Conservation (phyloP, 2,113 vertebrate species). For the Furnarius figulus region DNA sequence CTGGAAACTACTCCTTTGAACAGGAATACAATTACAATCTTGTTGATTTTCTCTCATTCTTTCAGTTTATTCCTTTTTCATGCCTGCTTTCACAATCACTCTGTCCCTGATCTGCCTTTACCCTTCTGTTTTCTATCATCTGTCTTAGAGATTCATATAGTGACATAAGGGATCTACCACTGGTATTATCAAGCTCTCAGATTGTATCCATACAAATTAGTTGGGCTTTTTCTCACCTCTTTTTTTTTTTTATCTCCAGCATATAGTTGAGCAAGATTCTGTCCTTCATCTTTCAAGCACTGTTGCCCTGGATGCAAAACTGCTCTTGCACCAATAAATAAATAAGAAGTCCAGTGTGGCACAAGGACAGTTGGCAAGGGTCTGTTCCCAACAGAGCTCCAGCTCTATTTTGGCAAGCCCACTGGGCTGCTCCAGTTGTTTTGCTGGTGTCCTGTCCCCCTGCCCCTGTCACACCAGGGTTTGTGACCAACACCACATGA, state of each 20-base stretch:
- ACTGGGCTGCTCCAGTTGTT: neutral
- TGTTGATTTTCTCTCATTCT: neutral
- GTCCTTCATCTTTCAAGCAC: neutral
- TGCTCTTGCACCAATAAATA: neutral
- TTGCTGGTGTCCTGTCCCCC: rapidly evolving
- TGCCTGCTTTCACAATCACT: neutral
- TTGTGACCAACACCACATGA: neutral
- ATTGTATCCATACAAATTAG: neutral
- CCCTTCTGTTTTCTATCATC: neutral
- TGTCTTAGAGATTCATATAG: rapidly evolving
- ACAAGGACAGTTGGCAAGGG: neutral
- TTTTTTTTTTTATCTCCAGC: neutral
- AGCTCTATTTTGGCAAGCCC: neutral
- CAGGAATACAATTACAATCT: neutral
- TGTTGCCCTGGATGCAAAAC: neutral
- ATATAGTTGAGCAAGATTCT: neutral
- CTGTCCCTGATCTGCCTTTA: neutral
- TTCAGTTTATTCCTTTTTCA: neutral
- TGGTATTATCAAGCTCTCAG: neutral
- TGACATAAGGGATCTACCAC: neutral
- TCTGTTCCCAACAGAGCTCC: neutral
- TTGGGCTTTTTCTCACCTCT: neutral
- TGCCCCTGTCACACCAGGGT: neutral
- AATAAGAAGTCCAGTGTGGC: no score
- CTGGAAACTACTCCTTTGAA: neutral